Evolutionary conservation across 2,113 vertebrate genomes (phyloP).

Genomic region (Ginglymostoma cirratum): DNA sequence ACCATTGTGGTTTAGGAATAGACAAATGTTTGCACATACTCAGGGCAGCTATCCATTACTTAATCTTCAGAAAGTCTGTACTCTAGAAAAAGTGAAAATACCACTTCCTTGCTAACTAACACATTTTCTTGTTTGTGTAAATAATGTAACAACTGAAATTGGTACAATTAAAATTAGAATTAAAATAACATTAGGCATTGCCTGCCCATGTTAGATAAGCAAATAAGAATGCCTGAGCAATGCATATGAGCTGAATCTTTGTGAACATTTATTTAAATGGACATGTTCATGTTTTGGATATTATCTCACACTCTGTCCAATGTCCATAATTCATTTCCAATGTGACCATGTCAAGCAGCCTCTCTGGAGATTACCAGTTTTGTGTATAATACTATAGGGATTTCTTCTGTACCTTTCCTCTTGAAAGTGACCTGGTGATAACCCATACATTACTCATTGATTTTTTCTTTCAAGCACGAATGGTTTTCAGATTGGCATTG

Average conservation of each 20-base stretch:
- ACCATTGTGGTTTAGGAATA: not conserved
- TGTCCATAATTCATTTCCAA: not conserved
- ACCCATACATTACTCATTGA: not conserved
- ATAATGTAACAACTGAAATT: not conserved
- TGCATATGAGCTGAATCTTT: not conserved
- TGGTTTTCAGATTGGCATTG: conserved; percentile 11
- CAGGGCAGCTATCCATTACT: not conserved
- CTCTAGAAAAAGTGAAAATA: not conserved
- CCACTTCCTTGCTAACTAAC: not conserved
- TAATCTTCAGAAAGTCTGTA: not conserved
- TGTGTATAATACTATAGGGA: not conserved
- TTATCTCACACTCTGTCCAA: not conserved
- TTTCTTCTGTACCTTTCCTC: not conserved
- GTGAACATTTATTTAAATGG: not conserved
- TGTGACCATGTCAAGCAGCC: not conserved
- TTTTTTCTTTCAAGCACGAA: not conserved
- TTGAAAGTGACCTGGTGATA: not conserved
- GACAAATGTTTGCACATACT: not conserved
- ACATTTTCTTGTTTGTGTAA: not conserved
- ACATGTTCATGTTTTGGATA: not conserved
- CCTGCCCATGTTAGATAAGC: not conserved
- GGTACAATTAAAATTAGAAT: not conserved
- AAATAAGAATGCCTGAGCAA: not conserved
- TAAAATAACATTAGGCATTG: not conserved
- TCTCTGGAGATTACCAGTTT: not conserved